Conservation (phyloP, 1,140 invertebrate genomes). For the Bombus polaris region DNA sequence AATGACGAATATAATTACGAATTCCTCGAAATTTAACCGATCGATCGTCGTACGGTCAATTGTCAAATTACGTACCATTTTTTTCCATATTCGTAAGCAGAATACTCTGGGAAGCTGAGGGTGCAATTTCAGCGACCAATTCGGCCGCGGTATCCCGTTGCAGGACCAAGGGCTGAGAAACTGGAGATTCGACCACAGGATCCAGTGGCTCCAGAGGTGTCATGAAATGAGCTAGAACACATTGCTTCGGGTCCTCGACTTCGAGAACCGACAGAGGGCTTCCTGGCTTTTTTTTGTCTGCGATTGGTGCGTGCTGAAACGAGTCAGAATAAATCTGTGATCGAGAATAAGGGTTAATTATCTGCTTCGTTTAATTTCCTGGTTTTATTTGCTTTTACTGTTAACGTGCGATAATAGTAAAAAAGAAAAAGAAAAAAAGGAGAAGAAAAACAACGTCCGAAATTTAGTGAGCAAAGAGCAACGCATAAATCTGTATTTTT, state of each 20-base stretch:
- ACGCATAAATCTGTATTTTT: neutral
- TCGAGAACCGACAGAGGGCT: conserved; percentile 90
- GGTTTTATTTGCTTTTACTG: neutral
- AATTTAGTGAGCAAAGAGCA: neutral
- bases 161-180: conserved; percentile 89
- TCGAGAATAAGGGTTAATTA: conserved; percentile 10
- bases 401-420: neutral
- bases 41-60: neutral
- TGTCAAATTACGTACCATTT: conserved; percentile 84
- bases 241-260: conserved; percentile 93
- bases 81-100: conserved; percentile 94
- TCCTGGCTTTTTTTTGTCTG: conserved; percentile 84
- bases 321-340: conserved; percentile 41
- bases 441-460: neutral
- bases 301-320: conserved; percentile 80
- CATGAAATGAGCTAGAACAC: conserved; percentile 94
- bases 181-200: conserved; percentile 91
- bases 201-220: conserved; percentile 92
- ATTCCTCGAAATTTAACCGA: neutral
- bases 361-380: neutral
- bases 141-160: conserved; percentile 91
- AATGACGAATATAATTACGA: neutral
- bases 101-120: conserved; percentile 88
- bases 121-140: conserved; percentile 89
- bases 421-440: neutral